A percentile compares a stretch with the other conserved stretches of the same genome.
Conservation (phyloP, 2,797 vertebrate genomes). For the Rhinatrema bivittatum region DNA sequence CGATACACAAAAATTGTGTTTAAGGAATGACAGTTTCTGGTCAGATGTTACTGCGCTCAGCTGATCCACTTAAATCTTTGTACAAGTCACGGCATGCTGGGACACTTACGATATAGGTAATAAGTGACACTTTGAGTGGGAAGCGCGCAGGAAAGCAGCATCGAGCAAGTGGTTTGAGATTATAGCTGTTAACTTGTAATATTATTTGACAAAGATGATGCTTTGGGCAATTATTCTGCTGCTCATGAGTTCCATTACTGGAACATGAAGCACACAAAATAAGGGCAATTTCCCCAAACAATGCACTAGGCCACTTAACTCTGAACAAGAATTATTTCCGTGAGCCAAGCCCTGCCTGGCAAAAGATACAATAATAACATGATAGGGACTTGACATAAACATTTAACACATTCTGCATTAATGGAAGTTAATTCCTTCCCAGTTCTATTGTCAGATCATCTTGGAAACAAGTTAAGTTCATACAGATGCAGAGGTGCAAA, state of each 20-base stretch:
- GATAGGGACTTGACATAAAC: constrained; percentile 38
- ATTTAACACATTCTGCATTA: constrained; percentile 39
- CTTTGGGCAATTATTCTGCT: constrained; percentile 87
- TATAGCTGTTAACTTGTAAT: constrained; percentile 88
- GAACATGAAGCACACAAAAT: constrained; percentile 82
- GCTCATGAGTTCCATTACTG: constrained; percentile 84
- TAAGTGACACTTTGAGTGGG: constrained; percentile 66
- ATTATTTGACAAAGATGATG: constrained; percentile 87
- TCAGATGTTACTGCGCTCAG: no score
- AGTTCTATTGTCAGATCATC: constrained; percentile 44
- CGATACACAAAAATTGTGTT: no score
- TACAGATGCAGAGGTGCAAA: no score
- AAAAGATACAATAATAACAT: constrained; percentile 54
- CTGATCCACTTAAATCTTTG: constrained; percentile 63
- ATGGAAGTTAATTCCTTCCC: constrained; percentile 38
- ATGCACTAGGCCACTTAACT: constrained; percentile 87
- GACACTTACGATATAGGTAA: constrained; percentile 67
- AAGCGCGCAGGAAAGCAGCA: constrained; percentile 69
- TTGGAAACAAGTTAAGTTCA: no score
- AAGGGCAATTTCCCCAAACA: constrained; percentile 89
- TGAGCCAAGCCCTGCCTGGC: constrained; percentile 55
- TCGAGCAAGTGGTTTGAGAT: constrained; percentile 84
- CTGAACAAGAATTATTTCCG: constrained; percentile 82
- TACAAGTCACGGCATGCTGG: constrained; percentile 56
- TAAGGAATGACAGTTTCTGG: no score